Percentiles rank a stretch among this genome's conserved stretches.
These are phyloP conservation scores for Scaptodrosophila lebanonensis DNA, from an alignment of 1,140 invertebrate species.

Conservation along the genomic window DNA sequence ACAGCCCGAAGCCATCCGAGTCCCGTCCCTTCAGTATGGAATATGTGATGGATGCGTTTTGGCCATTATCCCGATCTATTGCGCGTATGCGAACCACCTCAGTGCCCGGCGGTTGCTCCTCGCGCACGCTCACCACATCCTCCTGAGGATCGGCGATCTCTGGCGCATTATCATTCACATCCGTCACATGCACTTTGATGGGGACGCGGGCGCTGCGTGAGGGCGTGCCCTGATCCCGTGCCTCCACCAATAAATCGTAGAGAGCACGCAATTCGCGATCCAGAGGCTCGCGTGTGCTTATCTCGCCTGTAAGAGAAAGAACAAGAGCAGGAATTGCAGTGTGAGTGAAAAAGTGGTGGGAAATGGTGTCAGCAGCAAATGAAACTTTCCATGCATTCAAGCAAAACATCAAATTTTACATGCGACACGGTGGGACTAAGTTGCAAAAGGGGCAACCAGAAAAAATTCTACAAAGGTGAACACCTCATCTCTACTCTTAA, in stretches of 20 bases:
- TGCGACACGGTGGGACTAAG: too few species aligned
- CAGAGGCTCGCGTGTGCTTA: constrained; percentile 87
- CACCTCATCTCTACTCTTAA: too few species aligned
- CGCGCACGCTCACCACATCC: constrained; percentile 90
- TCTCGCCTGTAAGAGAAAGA: constrained; percentile 83
- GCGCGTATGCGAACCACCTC: constrained; percentile 92
- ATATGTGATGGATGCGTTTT: constrained; percentile 93
- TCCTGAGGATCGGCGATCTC: constrained; percentile 92
- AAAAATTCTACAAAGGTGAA: too few species aligned
- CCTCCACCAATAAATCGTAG: constrained; percentile 91
- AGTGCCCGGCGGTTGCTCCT: constrained; percentile 90
- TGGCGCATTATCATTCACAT: constrained; percentile 94
- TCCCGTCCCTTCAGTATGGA: constrained; percentile 89
- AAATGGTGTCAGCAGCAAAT: background rate
- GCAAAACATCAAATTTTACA: too few species aligned
- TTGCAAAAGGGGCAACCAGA: too few species aligned
- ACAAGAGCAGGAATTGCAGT: constrained; percentile 2
- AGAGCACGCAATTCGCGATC: constrained; percentile 88
- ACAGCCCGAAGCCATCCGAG: constrained; percentile 89
- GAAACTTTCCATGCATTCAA: too few species aligned
- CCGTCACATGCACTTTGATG: constrained; percentile 85
- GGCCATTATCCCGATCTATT: constrained; percentile 90
- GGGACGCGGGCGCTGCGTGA: constrained; percentile 85
- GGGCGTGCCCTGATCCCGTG: constrained; percentile 89
- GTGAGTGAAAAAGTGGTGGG: background rate